phyloP scores from a whole-genome alignment of 2,797 vertebrate genomes.

The Enteromius mattozi region DNA sequence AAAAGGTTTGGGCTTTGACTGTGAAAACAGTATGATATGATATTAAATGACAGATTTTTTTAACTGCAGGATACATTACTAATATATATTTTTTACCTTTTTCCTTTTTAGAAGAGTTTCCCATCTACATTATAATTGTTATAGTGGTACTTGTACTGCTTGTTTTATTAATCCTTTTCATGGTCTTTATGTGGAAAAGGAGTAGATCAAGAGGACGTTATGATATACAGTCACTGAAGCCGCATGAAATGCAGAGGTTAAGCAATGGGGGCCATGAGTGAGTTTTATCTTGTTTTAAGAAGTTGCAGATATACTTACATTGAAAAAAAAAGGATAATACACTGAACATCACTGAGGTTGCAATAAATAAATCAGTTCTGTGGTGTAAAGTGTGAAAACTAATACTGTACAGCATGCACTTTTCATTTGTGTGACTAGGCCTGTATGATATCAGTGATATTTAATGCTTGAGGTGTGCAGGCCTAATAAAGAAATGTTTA shows the following conservation, averaged over 20 bases:
- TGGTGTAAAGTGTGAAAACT: neutral
- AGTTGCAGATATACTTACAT: neutral
- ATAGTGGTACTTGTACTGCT: accelerated
- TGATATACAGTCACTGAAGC: neutral
- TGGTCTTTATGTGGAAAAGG: accelerated
- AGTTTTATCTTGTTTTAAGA: neutral
- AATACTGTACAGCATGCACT: neutral
- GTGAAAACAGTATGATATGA: neutral
- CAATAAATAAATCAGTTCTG: neutral
- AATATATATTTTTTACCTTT: slow-evolving; percentile 15
- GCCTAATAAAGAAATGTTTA: neutral
- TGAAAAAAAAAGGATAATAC: neutral
- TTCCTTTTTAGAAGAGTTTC: slow-evolving; percentile 57
- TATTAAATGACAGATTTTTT: neutral
- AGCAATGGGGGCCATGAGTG: neutral
- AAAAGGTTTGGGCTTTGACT: slow-evolving; percentile 60
- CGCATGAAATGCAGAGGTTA: neutral
- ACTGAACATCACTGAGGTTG: neutral
- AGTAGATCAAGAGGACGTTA: slow-evolving; percentile 60
- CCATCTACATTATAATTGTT: accelerated
- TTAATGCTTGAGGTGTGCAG: neutral
- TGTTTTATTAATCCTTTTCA: accelerated
- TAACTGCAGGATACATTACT: neutral
- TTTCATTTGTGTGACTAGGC: neutral
- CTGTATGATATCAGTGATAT: neutral